Conservation (phyloP, 2,797 vertebrate species). For the Sebastolobus altivelis region DNA sequence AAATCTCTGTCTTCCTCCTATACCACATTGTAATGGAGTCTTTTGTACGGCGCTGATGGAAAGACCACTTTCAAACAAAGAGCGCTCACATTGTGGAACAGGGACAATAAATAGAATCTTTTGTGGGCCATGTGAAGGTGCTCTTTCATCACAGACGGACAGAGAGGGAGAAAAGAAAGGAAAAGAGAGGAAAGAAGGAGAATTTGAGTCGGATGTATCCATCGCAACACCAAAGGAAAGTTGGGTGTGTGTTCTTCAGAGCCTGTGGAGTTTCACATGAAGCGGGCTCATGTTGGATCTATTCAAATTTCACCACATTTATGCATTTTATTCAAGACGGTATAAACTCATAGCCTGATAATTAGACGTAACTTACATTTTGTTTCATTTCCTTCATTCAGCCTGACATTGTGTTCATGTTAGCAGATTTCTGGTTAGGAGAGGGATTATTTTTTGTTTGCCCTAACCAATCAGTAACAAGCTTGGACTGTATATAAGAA, state of each 20-base stretch:
- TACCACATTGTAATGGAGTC: conserved; percentile 69
- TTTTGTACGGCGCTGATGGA: conserved; percentile 80
- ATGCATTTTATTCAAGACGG: not conserved
- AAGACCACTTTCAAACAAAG: conserved; percentile 80
- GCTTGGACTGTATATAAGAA: too few relatives aligned
- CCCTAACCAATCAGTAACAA: not conserved
- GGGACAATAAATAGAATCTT: conserved; percentile 79
- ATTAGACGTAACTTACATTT: not conserved
- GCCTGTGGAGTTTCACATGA: not conserved
- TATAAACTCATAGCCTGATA: not conserved
- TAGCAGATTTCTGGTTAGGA: not conserved
- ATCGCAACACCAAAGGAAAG: conserved; percentile 20
- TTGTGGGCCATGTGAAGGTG: conserved; percentile 66
- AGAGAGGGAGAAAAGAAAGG: conserved; percentile 17
- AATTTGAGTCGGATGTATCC: conserved; percentile 36
- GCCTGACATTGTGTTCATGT: too few relatives aligned
- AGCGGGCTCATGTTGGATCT: not conserved
- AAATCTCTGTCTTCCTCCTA: conserved; percentile 58
- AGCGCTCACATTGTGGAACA: conserved; percentile 60
- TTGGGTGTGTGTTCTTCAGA: not conserved
- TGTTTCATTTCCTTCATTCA: too few relatives aligned
- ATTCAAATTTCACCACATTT: not conserved
- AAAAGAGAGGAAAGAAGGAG: not conserved
- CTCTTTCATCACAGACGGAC: conserved; percentile 64
- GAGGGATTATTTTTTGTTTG: not conserved